phyloP scores from a whole-genome alignment of 1,140 invertebrate species.

The Maconellicoccus hirsutus region DNA sequence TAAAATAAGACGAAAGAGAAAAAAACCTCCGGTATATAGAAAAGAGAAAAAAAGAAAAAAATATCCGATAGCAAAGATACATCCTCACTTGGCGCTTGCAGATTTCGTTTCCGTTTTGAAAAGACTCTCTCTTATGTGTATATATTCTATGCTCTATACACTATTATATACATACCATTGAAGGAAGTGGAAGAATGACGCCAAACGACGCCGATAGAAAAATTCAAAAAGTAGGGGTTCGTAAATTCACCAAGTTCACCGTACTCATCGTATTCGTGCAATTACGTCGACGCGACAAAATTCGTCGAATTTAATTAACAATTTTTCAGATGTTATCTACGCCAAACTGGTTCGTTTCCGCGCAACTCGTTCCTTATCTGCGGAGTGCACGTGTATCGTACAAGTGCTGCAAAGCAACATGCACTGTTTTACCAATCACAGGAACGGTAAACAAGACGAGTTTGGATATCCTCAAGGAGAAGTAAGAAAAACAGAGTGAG shows the following conservation, averaged over 20 bases:
- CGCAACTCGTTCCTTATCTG: neutral
- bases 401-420: too few relatives aligned
- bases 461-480: too few relatives aligned
- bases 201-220: constrained; percentile 15
- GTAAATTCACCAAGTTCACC: neutral
- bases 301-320: neutral
- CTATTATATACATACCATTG: neutral
- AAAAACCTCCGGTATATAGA: constrained; percentile 1
- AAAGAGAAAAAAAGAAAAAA: constrained; percentile 5
- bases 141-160: neutral
- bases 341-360: neutral
- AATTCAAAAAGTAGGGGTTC: constrained; percentile 1
- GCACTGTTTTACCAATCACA: too few relatives aligned
- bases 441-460: too few relatives aligned
- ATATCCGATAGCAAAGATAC: constrained; percentile 15
- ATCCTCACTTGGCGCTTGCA: constrained; percentile 20
- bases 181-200: neutral
- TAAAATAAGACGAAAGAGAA: constrained; percentile 13
- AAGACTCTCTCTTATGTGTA: neutral
- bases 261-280: too few relatives aligned
- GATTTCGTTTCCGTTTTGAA: constrained; percentile 21
- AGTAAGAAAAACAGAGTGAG: too few relatives aligned
- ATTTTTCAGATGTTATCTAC: neutral
- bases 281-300: neutral
- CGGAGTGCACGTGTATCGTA: neutral